Evolutionary conservation across 2,113 vertebrate species (phyloP).

Genomic region (Sorex araneus): DNA sequence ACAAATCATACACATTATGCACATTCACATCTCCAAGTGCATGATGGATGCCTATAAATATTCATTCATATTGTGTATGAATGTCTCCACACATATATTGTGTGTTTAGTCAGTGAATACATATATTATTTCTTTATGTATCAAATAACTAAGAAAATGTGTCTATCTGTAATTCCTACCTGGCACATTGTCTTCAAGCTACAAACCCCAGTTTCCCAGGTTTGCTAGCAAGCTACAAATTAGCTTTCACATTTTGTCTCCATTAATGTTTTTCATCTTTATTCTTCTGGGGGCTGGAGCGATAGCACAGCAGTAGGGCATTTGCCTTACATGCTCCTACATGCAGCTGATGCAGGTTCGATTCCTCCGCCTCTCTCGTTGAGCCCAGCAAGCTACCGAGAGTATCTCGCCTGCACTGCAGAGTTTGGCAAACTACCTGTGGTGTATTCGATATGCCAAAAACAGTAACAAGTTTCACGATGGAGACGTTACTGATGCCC

Average conservation of each 20-base stretch:
- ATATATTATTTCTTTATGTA: slow-evolving; percentile 42
- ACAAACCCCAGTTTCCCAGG: not conserved
- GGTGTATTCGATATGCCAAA: too few species aligned
- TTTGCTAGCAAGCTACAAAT: slow-evolving; percentile 37
- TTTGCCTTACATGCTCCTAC: too few species aligned
- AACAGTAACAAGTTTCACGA: too few species aligned
- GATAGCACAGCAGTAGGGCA: too few species aligned
- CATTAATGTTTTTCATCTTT: slow-evolving; percentile 50
- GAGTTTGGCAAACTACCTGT: too few species aligned
- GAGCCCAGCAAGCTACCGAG: too few species aligned
- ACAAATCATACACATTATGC: not conserved
- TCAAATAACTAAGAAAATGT: slow-evolving; percentile 31
- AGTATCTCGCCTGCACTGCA: too few species aligned
- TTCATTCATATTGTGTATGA: not conserved
- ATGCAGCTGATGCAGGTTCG: too few species aligned
- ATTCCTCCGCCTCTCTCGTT: too few species aligned
- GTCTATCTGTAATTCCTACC: not conserved
- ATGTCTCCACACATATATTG: not conserved
- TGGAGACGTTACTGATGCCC: too few species aligned
- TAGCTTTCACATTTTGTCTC: not conserved
- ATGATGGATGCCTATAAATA: slow-evolving; percentile 29
- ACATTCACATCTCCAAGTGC: not conserved
- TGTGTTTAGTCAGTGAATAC: not conserved
- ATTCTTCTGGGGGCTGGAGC: slow-evolving; percentile 24
- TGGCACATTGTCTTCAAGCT: not conserved